Conservation (phyloP, 2,797 vertebrate genomes). For the Rhynchonycteris naso region DNA sequence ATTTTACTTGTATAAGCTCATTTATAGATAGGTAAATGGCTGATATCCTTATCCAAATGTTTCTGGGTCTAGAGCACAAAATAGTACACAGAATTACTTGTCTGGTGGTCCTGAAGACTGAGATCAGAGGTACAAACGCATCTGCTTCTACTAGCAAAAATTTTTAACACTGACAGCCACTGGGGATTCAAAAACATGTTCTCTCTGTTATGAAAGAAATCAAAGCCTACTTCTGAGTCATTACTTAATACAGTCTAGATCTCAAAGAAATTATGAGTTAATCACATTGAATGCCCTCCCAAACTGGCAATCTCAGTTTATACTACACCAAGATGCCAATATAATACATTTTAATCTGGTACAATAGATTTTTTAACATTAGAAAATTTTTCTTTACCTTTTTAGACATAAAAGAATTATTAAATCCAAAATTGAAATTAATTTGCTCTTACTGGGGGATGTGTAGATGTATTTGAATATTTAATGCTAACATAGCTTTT, state of each 20-base stretch:
- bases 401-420: constrained; percentile 4
- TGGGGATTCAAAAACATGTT: not conserved
- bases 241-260: not conserved
- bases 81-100: not conserved
- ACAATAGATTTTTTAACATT: not conserved
- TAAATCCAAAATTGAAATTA: constrained; percentile 38
- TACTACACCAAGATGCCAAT: not conserved
- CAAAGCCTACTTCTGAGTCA: constrained; percentile 20
- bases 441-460: not conserved
- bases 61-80: not conserved
- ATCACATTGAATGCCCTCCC: not conserved
- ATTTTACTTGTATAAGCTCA: not conserved
- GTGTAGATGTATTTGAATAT: not conserved
- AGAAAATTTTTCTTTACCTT: constrained; percentile 43
- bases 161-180: not conserved
- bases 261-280: not conserved
- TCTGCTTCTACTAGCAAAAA: not conserved
- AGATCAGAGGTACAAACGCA: not conserved
- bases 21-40: not conserved
- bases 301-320: not conserved
- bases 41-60: not conserved
- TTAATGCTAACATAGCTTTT: not conserved
- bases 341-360: not conserved
- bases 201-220: not conserved
- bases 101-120: not conserved